Conservation (phyloP, 1,140 invertebrate species). For the Hylaeus anthracinus region DNA sequence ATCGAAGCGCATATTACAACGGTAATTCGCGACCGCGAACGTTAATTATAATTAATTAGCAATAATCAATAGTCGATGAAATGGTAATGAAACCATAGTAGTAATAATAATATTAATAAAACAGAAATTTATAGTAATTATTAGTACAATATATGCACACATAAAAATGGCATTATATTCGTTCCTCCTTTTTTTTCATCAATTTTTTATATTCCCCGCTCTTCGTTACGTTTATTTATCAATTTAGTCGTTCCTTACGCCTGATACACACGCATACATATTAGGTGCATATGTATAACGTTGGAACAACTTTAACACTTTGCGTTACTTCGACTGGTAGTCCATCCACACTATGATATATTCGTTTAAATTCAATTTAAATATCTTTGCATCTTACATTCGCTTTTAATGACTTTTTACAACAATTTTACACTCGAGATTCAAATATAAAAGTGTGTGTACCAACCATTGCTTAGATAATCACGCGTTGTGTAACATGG, state of each 20-base stretch:
- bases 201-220: slow-evolving; percentile 6
- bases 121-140: slow-evolving; percentile 54
- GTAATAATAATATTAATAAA: slow-evolving; percentile 50
- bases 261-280: slow-evolving; percentile 36
- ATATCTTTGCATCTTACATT: too few species aligned
- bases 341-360: too few species aligned
- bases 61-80: slow-evolving; percentile 49
- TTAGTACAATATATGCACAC: slow-evolving; percentile 55
- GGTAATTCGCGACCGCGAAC: slow-evolving; percentile 38
- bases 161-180: slow-evolving; percentile 59
- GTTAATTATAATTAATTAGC: slow-evolving; percentile 49
- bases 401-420: too few species aligned
- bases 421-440: too few species aligned
- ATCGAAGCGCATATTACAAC: slow-evolving; percentile 59
- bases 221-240: slow-evolving; percentile 35
- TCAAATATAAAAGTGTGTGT: too few species aligned
- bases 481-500: too few species aligned
- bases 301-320: slow-evolving; percentile 14
- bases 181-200: slow-evolving; percentile 8
- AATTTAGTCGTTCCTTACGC: slow-evolving; percentile 27
- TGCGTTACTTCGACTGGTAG: not conserved
- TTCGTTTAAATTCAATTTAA: too few species aligned
- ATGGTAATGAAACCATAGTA: slow-evolving; percentile 33
- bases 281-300: slow-evolving; percentile 15
- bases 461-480: too few species aligned